Conservation (phyloP, 2,888 invertebrate genomes). For the Drosophila kanekoi region DNA sequence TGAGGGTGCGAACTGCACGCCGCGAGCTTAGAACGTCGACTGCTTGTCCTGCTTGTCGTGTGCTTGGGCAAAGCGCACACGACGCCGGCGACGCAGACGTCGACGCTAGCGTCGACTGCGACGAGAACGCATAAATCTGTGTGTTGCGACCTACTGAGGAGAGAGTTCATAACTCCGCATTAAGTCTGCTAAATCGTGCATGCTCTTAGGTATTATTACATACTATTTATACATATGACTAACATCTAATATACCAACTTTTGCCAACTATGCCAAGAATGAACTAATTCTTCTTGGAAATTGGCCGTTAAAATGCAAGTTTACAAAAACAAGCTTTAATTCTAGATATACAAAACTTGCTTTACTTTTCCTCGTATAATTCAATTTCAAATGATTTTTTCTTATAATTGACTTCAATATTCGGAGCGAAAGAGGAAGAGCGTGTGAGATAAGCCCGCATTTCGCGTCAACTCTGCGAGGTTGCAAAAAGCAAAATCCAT, state of each 20-base stretch:
- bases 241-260: too few species aligned
- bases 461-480: background rate
- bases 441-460: slow-evolving; percentile 31
- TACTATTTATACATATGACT: background rate
- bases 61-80: slow-evolving; percentile 2
- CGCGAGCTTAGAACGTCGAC: slow-evolving; percentile 74
- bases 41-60: slow-evolving; percentile 48
- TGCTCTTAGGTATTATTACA: background rate
- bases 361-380: background rate
- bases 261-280: too few species aligned
- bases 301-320: too few species aligned
- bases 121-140: background rate
- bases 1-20: slow-evolving; percentile 63
- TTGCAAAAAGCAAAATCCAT: slow-evolving; percentile 21
- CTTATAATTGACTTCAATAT: too few species aligned
- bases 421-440: too few species aligned
- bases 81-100: slow-evolving; percentile 1
- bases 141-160: too few species aligned
- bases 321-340: background rate
- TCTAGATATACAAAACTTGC: background rate
- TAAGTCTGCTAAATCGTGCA: too few species aligned
- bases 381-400: too few species aligned
- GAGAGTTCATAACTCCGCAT: too few species aligned
- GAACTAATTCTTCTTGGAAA: background rate
- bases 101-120: background rate